These are phyloP conservation scores for Horisme vitalbata DNA, from an alignment of 2,888 invertebrate genomes.

Conservation along the genomic window DNA sequence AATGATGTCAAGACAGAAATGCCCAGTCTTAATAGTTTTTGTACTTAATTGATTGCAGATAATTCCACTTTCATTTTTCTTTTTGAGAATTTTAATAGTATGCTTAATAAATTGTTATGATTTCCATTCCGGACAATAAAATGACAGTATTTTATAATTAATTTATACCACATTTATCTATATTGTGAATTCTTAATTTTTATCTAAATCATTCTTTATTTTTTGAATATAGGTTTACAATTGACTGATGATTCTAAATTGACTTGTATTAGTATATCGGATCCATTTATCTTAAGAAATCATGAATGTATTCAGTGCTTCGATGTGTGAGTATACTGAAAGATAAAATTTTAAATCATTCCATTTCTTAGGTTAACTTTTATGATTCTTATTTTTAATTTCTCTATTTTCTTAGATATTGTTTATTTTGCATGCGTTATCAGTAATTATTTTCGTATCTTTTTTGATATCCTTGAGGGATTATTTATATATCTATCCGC, in stretches of 20 bases:
- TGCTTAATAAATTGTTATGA: constrained; percentile 47
- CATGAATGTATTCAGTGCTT: constrained; percentile 61
- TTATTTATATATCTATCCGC: constrained; percentile 54
- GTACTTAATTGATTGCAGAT: constrained; percentile 77
- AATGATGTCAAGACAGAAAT: constrained; percentile 71
- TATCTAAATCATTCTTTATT: constrained; percentile 69
- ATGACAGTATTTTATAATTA: constrained; percentile 76
- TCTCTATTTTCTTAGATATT: constrained; percentile 61
- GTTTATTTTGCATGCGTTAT: constrained; percentile 68
- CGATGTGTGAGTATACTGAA: constrained; percentile 76
- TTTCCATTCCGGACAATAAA: constrained; percentile 66
- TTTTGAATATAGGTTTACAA: constrained; percentile 71
- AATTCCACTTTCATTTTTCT: constrained; percentile 77
- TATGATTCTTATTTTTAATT: constrained; percentile 60
- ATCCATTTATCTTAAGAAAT: constrained; percentile 58
- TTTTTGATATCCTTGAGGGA: constrained; percentile 49
- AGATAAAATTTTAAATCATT: constrained; percentile 75
- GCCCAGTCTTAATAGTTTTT: constrained; percentile 53
- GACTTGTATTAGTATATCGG: constrained; percentile 64
- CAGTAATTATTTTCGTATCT: constrained; percentile 52
- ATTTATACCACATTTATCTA: constrained; percentile 66
- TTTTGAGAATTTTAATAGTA: constrained; percentile 60
- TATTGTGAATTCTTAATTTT: constrained; percentile 67
- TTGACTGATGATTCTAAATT: constrained; percentile 72
- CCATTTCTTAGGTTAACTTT: constrained; percentile 67